phyloP scores from a whole-genome alignment of 2,113 vertebrate species.

The Azemiops feae region DNA sequence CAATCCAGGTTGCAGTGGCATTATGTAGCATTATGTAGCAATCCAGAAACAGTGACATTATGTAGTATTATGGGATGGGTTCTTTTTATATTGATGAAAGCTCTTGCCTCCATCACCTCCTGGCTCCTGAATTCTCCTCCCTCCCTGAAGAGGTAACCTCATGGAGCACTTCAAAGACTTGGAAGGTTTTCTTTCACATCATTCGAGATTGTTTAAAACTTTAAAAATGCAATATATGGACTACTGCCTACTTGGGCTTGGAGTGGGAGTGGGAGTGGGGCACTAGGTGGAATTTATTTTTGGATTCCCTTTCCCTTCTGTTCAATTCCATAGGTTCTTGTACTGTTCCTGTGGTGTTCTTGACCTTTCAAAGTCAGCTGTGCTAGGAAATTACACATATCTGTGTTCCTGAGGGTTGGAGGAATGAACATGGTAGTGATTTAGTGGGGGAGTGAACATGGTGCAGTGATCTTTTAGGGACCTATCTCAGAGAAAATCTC shows the following conservation, averaged over 20 bases:
- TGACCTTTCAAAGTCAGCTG: not conserved
- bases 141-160: not conserved
- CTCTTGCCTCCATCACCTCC: not conserved
- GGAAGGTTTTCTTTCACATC: not conserved
- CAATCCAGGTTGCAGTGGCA: not conserved
- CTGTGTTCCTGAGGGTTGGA: not conserved
- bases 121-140: not conserved
- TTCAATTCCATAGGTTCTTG: not conserved
- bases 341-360: not conserved
- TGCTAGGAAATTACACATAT: not conserved
- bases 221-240: not conserved
- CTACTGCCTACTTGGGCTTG: not conserved
- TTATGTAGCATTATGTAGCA: not conserved
- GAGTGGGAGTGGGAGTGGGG: not conserved
- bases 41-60: not conserved
- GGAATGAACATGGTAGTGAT: not conserved
- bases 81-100: not conserved
- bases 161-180: not conserved
- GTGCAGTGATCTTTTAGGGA: not conserved
- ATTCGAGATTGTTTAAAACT: not conserved
- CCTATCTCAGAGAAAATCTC: not conserved
- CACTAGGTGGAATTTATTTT: not conserved
- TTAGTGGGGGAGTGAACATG: not conserved
- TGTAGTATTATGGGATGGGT: not conserved
- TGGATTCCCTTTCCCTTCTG: not conserved